These are phyloP conservation scores for Ageneiosus marmoratus DNA, from an alignment of 2,113 vertebrate genomes.

Conservation along the genomic window DNA sequence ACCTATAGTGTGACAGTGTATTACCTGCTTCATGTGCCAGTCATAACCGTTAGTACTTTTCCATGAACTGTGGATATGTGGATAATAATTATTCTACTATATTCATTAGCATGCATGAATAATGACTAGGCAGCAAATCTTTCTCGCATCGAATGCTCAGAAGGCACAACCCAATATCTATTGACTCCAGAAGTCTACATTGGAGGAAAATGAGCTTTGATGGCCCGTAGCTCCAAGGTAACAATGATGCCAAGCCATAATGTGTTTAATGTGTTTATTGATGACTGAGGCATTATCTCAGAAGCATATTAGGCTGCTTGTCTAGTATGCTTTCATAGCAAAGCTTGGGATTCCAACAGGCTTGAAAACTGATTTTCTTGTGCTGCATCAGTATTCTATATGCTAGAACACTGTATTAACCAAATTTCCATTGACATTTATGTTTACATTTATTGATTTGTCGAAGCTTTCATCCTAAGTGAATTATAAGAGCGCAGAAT, in stretches of 20 bases:
- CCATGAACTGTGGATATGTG: background rate
- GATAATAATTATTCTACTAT: background rate
- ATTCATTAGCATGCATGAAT: background rate
- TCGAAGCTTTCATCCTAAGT: background rate
- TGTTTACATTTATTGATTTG: slow-evolving; percentile 21
- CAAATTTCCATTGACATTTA: slow-evolving; percentile 21
- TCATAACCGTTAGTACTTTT: background rate
- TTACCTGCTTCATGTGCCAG: background rate
- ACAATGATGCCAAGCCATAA: slow-evolving; percentile 5
- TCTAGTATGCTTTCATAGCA: background rate
- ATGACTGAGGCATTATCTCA: slow-evolving; percentile 27
- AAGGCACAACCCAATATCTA: background rate
- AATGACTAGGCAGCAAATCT: background rate
- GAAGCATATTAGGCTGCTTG: slow-evolving; percentile 17
- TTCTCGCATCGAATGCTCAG: background rate
- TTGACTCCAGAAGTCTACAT: background rate
- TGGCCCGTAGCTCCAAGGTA: slow-evolving; percentile 20
- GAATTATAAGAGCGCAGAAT: background rate
- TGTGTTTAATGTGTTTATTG: slow-evolving; percentile 34
- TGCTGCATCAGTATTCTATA: background rate
- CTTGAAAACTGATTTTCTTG: slow-evolving; percentile 20
- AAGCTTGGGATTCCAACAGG: background rate
- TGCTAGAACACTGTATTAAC: background rate
- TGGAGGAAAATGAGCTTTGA: slow-evolving; percentile 14
- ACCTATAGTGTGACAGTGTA: background rate